These are phyloP conservation scores for Drosophila setifemur DNA, from an alignment of 1,140 invertebrate species.

Conservation along the genomic window DNA sequence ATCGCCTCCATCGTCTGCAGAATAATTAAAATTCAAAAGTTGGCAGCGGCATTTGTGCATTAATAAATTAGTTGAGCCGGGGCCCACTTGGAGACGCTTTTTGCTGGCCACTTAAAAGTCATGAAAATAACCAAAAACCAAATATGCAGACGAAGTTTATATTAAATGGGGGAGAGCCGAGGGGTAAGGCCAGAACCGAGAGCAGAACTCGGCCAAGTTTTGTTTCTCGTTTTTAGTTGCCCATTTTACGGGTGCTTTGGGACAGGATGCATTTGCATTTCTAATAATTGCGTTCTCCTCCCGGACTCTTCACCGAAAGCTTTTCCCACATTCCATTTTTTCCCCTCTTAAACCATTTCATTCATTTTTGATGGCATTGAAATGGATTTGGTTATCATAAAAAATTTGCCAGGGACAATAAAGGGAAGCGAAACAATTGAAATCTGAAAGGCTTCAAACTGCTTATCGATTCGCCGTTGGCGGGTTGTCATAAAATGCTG, in stretches of 20 bases:
- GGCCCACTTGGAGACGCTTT: conserved; percentile 9
- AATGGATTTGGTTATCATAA: conserved; percentile 65
- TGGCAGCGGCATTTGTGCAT: conserved; percentile 49
- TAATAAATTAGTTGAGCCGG: conserved; percentile 50
- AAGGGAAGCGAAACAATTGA: conserved; percentile 61
- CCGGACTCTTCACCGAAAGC: neutral
- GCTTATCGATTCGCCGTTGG: conserved; percentile 64
- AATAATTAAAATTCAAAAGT: conserved; percentile 62
- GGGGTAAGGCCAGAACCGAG: no score
- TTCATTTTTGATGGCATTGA: conserved; percentile 58
- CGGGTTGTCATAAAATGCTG: conserved; percentile 60
- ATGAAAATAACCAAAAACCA: conserved; percentile 62
- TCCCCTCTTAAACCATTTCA: conserved; percentile 19
- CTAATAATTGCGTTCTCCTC: conserved; percentile 53
- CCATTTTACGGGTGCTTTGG: conserved; percentile 36
- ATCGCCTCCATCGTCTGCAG: neutral
- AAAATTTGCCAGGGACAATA: conserved; percentile 56
- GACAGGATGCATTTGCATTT: conserved; percentile 53
- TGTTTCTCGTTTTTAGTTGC: conserved; percentile 24
- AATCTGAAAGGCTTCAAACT: conserved; percentile 67
- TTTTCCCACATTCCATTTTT: no score
- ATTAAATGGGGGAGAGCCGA: neutral
- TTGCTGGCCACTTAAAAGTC: conserved; percentile 50
- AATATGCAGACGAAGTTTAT: conserved; percentile 44
- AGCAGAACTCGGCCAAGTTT: neutral